Percentiles rank a stretch among this genome's conserved stretches.
These are phyloP conservation scores for Eidolon helvum DNA, from an alignment of 2,113 vertebrate species.

Conservation along the genomic window DNA sequence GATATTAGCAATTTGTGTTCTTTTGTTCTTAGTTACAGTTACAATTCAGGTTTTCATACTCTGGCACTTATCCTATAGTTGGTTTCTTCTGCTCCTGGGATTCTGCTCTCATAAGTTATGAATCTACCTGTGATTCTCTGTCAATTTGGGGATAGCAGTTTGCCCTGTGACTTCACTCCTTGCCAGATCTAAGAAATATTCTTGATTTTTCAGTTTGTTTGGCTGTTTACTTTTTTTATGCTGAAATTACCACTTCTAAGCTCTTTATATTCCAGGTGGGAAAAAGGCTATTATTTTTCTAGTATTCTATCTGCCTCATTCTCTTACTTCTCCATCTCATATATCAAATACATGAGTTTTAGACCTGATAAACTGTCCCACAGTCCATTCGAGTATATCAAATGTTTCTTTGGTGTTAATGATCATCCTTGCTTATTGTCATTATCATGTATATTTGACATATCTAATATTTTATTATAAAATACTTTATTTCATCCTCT, in stretches of 20 bases:
- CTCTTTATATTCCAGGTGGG: neutral
- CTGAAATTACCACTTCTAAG: neutral
- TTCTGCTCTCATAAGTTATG: neutral
- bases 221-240: neutral
- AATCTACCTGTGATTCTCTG: neutral
- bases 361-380: neutral
- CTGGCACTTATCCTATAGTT: no score
- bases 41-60: neutral
- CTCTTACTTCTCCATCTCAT: neutral
- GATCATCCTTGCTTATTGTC: neutral
- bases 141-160: neutral
- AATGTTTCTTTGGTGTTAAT: neutral
- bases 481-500: neutral
- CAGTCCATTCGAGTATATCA: neutral
- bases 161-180: neutral
- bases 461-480: neutral
- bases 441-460: neutral
- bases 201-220: neutral
- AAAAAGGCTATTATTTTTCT: neutral
- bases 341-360: neutral
- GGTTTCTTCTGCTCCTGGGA: neutral
- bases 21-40: neutral
- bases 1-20: neutral
- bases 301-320: neutral
- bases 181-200: neutral